Evolutionary conservation across 2,888 invertebrate genomes (phyloP), one percentile per base, ranked within the genome.

Genomic region (Eilema sororculum): DNA sequence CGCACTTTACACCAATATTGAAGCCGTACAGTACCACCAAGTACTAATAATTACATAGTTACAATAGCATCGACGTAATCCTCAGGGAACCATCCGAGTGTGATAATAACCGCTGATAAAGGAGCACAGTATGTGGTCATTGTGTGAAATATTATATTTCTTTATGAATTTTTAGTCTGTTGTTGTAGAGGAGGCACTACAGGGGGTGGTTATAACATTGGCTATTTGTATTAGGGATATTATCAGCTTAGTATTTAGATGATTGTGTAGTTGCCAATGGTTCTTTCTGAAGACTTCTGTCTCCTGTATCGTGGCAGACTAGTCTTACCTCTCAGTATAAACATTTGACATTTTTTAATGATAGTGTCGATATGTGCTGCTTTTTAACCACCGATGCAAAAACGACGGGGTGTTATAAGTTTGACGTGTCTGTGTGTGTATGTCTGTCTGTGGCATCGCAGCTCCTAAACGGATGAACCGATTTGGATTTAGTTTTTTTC

Each of bases 21-120:
- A 73, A 72, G 33, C 71, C 72, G 59, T 73, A 78, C 69, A 68
- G 28, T 30, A 24, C 13, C 52, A 59, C 20, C 30, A 52, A 69
- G 62, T 61, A 75, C 65, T 58, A 76, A 78, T 80, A 77, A 79
- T 77, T 72, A 74, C 68, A 28, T 41, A 22, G 24, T 64, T 22
- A 74, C 79, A 76, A 79, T 66, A 72, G 71, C 65, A 63, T 72
- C 61, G 68, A 33, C 63, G 56, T 77, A 80, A 80, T 80, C 75
- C 77, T 77, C 59, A 67, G 62, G 74, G 57, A 67, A 22, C 60
- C 78, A 79, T 56, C 61, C 30, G 58, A 80, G 80, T 78, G 79
- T 72, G 68, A 72, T 76, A 75, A 77, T 72, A 66, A 78, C 63
- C 56, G 22, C 20, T 63, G 30, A 80, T 77, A 80, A 78, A 74